Conservation (phyloP, 2,888 invertebrate species). For the Thysanoteuthis rhombus region DNA sequence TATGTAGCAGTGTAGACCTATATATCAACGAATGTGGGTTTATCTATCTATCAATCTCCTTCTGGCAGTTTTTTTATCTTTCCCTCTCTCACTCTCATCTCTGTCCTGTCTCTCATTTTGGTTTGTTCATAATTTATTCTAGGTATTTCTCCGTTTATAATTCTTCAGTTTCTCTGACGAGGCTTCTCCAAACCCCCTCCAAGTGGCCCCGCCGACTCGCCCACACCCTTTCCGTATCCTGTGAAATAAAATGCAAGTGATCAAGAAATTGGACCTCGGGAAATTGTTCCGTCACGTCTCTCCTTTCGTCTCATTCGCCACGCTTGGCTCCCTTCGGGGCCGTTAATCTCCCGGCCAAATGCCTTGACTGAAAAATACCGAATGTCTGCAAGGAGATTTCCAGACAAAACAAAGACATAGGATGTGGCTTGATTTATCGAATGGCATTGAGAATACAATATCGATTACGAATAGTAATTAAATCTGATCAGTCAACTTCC, state of each 20-base stretch:
- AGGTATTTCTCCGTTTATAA: not conserved
- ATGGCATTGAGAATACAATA: not conserved
- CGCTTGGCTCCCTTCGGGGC: not conserved
- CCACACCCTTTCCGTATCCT: not conserved
- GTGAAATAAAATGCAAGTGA: not conserved
- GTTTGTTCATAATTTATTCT: not conserved
- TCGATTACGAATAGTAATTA: not conserved
- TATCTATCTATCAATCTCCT: not conserved
- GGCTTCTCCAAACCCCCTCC: not conserved
- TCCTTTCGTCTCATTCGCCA: not conserved
- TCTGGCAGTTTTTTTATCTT: not conserved
- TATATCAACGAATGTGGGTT: not conserved
- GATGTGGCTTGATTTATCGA: not conserved
- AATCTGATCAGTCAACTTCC: not conserved
- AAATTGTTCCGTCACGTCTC: too few species aligned
- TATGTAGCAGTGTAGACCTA: too few species aligned
- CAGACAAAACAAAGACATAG: not conserved
- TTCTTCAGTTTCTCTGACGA: not conserved
- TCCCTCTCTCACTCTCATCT: not conserved
- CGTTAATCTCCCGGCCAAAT: not conserved
- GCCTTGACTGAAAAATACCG: not conserved
- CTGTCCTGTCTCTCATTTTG: not conserved
- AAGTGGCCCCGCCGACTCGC: too few species aligned
- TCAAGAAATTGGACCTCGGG: not conserved
- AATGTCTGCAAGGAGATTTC: not conserved